These are phyloP conservation scores for Darevskia nairensis DNA, from an alignment of 2,797 vertebrate genomes.

Conservation along the genomic window DNA sequence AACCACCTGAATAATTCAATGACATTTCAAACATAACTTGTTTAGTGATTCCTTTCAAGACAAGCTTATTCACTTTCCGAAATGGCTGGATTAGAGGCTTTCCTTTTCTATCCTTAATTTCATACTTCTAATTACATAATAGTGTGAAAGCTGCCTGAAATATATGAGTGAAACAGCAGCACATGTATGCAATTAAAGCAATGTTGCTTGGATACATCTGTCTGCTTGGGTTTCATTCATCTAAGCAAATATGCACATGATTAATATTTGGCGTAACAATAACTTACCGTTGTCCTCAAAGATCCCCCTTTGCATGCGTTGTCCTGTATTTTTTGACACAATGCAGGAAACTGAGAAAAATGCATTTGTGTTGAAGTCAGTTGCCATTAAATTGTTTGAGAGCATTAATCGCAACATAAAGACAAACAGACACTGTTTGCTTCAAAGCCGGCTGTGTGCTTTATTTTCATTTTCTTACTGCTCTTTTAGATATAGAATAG, in stretches of 20 bases:
- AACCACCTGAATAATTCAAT: slow-evolving; percentile 2
- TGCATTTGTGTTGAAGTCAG: background rate
- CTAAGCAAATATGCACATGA: background rate
- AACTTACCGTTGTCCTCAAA: background rate
- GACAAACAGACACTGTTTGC: background rate
- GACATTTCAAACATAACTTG: background rate
- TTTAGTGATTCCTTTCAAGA: slow-evolving; percentile 17
- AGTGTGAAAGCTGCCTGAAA: background rate
- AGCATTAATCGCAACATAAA: background rate
- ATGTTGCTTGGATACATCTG: background rate
- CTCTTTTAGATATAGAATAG: background rate
- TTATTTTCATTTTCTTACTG: background rate
- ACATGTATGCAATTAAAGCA: background rate
- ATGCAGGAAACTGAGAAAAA: background rate
- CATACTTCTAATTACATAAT: background rate
- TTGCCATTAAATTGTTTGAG: background rate
- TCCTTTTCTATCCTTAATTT: background rate
- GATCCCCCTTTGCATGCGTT: background rate
- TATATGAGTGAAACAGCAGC: background rate
- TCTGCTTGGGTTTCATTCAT: background rate
- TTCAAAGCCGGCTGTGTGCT: background rate
- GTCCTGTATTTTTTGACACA: background rate
- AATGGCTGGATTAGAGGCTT: background rate
- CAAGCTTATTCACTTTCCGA: background rate
- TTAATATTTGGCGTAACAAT: background rate